Evolutionary conservation across 2,113 vertebrate genomes (phyloP).

Genomic region (Macrotis lagotis): DNA sequence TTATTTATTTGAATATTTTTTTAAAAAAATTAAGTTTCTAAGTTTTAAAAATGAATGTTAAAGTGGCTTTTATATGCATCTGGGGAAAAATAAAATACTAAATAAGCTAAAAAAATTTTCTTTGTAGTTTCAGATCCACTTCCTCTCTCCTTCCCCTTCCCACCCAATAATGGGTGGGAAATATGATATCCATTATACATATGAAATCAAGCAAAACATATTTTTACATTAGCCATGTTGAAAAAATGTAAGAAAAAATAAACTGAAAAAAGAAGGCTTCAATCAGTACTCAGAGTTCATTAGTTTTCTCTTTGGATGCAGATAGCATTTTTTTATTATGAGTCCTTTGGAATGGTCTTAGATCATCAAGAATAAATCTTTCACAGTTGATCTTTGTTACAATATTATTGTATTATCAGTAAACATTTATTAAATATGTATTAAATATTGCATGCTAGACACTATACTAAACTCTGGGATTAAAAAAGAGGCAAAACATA

Average conservation of each 20-base stretch:
- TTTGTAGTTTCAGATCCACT: not conserved
- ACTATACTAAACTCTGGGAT: not conserved
- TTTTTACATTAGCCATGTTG: not conserved
- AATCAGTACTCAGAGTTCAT: not conserved
- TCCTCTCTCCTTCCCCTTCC: not conserved
- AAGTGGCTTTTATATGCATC: no score
- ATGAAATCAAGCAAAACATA: not conserved
- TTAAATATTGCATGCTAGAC: not conserved
- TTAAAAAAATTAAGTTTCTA: not conserved
- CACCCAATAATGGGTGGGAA: not conserved
- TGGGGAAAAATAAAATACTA: no score
- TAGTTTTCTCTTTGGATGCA: not conserved
- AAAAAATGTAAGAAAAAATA: not conserved
- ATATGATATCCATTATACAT: not conserved
- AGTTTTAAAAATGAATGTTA: no score
- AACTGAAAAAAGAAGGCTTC: not conserved
- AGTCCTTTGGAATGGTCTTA: not conserved
- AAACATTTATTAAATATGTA: not conserved
- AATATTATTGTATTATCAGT: not conserved
- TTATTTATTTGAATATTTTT: not conserved
- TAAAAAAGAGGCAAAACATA: not conserved
- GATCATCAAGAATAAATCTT: not conserved
- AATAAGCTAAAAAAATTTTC: no score
- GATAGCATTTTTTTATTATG: not conserved
- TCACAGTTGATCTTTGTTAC: not conserved